phyloP scores from a whole-genome alignment of 2,888 invertebrate genomes.

The Folsomia manolachei region DNA sequence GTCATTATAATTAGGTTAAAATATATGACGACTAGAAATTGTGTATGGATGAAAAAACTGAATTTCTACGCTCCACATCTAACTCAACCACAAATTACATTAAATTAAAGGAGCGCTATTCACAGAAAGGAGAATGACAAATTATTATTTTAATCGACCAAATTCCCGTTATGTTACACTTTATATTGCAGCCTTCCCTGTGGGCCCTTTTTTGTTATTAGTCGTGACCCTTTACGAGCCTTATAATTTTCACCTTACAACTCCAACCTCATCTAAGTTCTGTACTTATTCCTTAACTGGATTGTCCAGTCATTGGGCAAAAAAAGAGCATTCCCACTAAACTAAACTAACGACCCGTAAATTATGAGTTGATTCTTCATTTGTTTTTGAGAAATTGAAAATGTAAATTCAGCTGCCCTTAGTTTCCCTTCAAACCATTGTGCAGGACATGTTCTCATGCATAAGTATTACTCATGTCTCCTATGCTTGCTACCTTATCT shows the following conservation, averaged over 20 bases:
- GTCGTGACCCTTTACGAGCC: too few species aligned
- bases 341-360: neutral
- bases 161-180: conserved; percentile 9
- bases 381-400: conserved; percentile 20
- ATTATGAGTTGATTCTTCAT: conserved; percentile 7
- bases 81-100: conserved; percentile 12
- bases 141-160: conserved; percentile 9
- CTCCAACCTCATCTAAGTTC: too few species aligned
- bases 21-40: neutral
- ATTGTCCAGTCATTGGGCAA: too few species aligned
- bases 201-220: too few species aligned
- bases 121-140: conserved; percentile 6
- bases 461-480: neutral
- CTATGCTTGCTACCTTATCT: neutral
- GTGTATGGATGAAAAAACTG: neutral
- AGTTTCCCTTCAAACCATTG: neutral
- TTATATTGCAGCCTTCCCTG: too few species aligned
- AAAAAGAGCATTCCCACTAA: too few species aligned
- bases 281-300: too few species aligned
- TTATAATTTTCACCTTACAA: too few species aligned
- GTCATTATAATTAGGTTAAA: too few species aligned
- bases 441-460: too few species aligned
- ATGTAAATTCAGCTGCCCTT: conserved; percentile 16
- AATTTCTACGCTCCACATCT: neutral
- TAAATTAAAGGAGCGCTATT: too few species aligned